Conservation (phyloP, 2,113 vertebrate species). For the Psophia crepitans region DNA sequence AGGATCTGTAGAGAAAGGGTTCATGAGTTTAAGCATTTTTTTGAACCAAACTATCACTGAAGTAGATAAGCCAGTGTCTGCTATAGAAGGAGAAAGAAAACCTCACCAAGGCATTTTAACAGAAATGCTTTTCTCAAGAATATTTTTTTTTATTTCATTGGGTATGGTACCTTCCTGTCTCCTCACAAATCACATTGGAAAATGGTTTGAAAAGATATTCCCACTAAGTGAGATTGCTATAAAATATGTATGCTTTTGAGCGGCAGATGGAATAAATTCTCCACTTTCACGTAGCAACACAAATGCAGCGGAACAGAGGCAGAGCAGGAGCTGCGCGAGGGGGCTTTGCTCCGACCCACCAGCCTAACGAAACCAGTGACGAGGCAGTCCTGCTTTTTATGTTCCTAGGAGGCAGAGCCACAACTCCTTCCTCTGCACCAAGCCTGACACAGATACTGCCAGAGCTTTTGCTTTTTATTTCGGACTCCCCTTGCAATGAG, state of each 20-base stretch:
- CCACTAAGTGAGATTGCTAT: constrained; percentile 22
- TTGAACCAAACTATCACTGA: neutral
- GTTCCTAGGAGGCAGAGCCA: neutral
- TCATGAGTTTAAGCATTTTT: neutral
- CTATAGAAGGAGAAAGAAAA: neutral
- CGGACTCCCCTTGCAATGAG: neutral
- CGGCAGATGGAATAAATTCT: neutral
- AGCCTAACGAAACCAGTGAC: neutral
- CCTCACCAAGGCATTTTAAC: neutral
- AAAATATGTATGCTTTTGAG: constrained; percentile 28
- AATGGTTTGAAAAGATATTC: constrained; percentile 5
- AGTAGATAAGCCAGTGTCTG: neutral
- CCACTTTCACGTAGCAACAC: neutral
- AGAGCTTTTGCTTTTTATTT: neutral
- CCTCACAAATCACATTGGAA: constrained; percentile 24
- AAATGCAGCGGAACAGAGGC: neutral
- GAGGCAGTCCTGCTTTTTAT: neutral
- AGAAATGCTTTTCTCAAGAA: neutral
- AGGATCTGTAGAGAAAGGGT: neutral
- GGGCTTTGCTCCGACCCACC: neutral
- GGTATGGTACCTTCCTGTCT: neutral
- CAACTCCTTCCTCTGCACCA: neutral
- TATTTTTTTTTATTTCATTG: neutral
- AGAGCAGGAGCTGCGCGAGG: neutral
- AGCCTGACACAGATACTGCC: neutral